These are phyloP conservation scores for Microcebus griseorufus DNA, from an alignment of 2,113 vertebrate genomes.

Conservation along the genomic window DNA sequence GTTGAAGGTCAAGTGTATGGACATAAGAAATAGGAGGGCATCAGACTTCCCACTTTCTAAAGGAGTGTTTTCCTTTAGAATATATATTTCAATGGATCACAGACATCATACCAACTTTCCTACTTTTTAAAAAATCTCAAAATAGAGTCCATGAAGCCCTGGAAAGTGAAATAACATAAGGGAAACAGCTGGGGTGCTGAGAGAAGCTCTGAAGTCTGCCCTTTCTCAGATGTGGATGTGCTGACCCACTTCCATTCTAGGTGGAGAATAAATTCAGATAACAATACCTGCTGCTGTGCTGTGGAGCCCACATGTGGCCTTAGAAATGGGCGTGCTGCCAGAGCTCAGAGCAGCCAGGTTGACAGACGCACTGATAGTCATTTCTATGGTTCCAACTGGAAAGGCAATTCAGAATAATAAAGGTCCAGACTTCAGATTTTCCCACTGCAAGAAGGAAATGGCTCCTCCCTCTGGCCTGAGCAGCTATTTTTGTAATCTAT, in stretches of 20 bases:
- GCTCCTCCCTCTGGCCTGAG: background rate
- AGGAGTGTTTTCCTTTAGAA: slow-evolving; percentile 37
- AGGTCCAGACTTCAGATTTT: background rate
- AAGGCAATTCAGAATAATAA: background rate
- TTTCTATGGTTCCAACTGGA: background rate
- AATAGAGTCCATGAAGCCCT: slow-evolving; percentile 44
- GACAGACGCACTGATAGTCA: background rate
- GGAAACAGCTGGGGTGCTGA: background rate
- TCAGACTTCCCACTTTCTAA: background rate
- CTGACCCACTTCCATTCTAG: slow-evolving; percentile 49
- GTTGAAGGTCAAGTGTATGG: background rate
- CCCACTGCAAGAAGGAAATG: background rate
- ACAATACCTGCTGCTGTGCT: background rate
- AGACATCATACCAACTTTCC: slow-evolving; percentile 48
- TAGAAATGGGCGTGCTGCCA: background rate
- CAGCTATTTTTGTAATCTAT: background rate
- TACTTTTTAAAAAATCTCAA: background rate
- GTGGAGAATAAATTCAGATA: slow-evolving; percentile 16
- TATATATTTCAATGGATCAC: slow-evolving; percentile 50
- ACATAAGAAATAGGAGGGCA: background rate
- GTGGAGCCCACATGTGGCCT: background rate
- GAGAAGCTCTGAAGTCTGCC: slow-evolving; percentile 52
- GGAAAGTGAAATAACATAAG: background rate
- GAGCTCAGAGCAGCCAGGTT: background rate
- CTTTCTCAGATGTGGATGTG: slow-evolving; percentile 39